Base-by-base conservation (phyloP, 2,113 vertebrate genomes). In the Tor tambroides region DNA sequence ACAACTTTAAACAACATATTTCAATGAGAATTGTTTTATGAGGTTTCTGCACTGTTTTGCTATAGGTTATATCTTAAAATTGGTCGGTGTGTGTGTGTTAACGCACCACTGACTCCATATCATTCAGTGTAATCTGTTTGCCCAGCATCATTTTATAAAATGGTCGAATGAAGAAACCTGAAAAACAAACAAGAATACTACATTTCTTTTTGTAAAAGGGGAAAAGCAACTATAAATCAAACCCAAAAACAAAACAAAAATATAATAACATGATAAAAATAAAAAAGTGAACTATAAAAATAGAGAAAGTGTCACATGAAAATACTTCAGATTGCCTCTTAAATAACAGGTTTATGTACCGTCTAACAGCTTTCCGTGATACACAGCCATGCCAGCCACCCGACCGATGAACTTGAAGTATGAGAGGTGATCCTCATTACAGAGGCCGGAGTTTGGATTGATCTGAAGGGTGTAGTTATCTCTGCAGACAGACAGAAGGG, bases 391-490 rank as follows among this genome's bases (percentile, higher is more conserved):
- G 26, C 98, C 98, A 3, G 98, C 98, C 17, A 99, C 97, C 1
- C 98, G 96, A 0, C 98, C 98, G 2, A 99, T 99, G 71, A 99
- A 99, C 2, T 98, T 99, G 94, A 99, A 99, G 80, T 99, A 99
- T 0, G 98, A 99, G 54, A 99, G 94, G 69, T 99, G 98, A 77
- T 99, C 98, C 89, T 99, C 98, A 0, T 99, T 99, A 91, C 98
- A 99, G 61, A 99, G 95, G 78, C 98, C 98, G 14, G 98, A 99
- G 94, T 99, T 99, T 78, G 98, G 97, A 90, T 99, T 99, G 93
- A 99, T 99, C 94, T 99, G 98, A 81, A 99, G 97, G 0, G 98
- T 99, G 76, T 99, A 99, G 95, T 99, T 99, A 95, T 99, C 98
- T 91, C 98, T 99, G 91, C 41, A 90, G 77, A 91, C 78, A 89